These are phyloP conservation scores for Zootoca vivipara DNA, from an alignment of 2,113 vertebrate genomes.

Conservation along the genomic window DNA sequence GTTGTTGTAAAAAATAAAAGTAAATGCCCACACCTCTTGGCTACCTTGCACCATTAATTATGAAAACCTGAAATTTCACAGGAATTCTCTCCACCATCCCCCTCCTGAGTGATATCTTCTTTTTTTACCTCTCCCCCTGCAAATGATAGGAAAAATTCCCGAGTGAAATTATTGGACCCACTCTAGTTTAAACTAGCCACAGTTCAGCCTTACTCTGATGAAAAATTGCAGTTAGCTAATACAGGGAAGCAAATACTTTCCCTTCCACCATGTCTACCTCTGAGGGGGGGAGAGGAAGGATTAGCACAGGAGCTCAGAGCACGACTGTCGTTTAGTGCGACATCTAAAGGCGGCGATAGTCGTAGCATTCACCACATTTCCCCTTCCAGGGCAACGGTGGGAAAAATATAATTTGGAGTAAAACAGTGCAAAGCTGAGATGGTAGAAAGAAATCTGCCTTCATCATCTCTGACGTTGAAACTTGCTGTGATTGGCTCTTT, in stretches of 20 bases:
- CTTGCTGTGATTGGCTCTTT: not conserved
- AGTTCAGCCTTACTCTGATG: not conserved
- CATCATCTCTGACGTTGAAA: not conserved
- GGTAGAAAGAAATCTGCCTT: not conserved
- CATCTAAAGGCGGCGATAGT: not conserved
- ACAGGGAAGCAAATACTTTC: not conserved
- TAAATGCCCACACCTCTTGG: not conserved
- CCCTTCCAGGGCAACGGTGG: not conserved
- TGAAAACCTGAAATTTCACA: not conserved
- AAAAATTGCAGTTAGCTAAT: not conserved
- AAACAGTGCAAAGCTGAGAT: not conserved
- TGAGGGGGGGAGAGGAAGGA: not conserved
- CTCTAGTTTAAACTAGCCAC: not conserved
- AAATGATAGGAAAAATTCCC: no score
- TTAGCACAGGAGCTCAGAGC: not conserved
- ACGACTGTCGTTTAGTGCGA: not conserved
- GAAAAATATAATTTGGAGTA: not conserved
- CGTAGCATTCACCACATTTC: not conserved
- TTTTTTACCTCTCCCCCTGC: not conserved
- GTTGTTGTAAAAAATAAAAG: no score
- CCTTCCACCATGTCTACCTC: not conserved
- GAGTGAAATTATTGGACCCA: not conserved
- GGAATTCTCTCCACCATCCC: not conserved
- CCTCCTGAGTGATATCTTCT: not conserved
- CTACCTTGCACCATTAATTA: not conserved